Evolutionary conservation across 2,797 vertebrate species (phyloP), one percentile per base, ranked within the genome.

Genomic region (Calcarius lapponicus): DNA sequence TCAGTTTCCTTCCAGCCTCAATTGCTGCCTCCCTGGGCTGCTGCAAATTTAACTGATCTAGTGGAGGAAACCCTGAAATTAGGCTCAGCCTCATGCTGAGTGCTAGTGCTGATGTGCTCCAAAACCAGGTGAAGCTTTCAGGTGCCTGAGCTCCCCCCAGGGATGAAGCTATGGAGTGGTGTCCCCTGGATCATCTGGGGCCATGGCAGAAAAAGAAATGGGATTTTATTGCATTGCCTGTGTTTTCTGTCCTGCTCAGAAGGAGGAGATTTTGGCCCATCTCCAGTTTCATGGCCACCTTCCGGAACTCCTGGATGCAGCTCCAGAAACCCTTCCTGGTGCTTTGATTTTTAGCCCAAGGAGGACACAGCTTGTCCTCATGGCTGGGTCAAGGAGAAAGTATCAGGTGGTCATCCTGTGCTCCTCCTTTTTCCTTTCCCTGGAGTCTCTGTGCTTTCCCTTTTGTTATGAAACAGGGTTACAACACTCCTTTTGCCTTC

Each of bases 1-100:
- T 93, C 67, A 28, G 81, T 91, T 88, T 88, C 79, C 87, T 62
- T 50, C 42, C 67, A 66, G 18, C 34, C 40, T 81, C 24, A 17
- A 1, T 11, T 42, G 24, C n/a, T 72, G 45, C 20, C 54, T 81
- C 47, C 9, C 50, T 36, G 73, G 32, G 26, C 12, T 48, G 24
- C 29, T 71, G 62, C 17, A 9, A 14, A 21, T 65, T 53, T 50
- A 17, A 18, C 2, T 38, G 13, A 42, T 32, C 5, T 24, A 17
- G 19, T 3, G 24, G 18, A 42, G 28, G 7, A 72, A 72, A 13
- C 2, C 4, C 61, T 71, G 69, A 66, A 67, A 53, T 83, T 13
- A 43, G 16, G 58, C 58, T 71, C 72, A 71, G 38, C 65, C 34
- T 34, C 14, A 54, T 40, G 43, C 21, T 73, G 51, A 74, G 29